Percentiles rank a stretch among this genome's conserved stretches.
Evolutionary conservation across 1,140 invertebrate species (phyloP).

Genomic region (Planococcus citri): DNA sequence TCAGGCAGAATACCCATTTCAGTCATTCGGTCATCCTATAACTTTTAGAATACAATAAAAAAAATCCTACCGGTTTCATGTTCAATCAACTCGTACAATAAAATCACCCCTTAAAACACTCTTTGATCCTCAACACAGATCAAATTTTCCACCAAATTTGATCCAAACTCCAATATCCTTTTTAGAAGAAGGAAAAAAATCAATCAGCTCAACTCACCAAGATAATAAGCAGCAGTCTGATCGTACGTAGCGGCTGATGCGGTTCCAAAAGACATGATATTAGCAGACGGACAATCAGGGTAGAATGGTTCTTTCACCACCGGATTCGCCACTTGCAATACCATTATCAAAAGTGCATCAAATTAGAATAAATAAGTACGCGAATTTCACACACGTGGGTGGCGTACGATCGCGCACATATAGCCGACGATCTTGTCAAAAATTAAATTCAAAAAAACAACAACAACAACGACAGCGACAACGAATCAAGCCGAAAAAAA

Average conservation of each 20-base stretch:
- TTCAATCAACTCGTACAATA: no score
- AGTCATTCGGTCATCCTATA: no score
- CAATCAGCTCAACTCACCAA: background rate
- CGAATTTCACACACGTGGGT: background rate
- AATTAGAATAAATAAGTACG: background rate
- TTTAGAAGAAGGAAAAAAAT: no score
- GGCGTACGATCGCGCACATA: background rate
- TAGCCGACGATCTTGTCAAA: background rate
- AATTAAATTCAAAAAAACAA: background rate
- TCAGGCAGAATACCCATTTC: no score
- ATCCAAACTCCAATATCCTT: no score
- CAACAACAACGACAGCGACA: no score
- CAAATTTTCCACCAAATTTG: no score
- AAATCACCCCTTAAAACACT: no score
- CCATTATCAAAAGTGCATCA: conserved; percentile 26
- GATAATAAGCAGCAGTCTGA: background rate
- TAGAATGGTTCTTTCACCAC: conserved; percentile 32
- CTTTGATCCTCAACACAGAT: no score
- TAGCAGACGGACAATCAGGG: conserved; percentile 25
- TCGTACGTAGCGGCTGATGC: background rate
- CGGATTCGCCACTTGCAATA: conserved; percentile 31
- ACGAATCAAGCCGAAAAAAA: no score
- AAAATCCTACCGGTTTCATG: no score
- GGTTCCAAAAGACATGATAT: background rate
- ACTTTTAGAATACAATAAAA: no score